Evolutionary conservation across 1,140 invertebrate species (phyloP).

Genomic region (Protaetia brevitarsis): DNA sequence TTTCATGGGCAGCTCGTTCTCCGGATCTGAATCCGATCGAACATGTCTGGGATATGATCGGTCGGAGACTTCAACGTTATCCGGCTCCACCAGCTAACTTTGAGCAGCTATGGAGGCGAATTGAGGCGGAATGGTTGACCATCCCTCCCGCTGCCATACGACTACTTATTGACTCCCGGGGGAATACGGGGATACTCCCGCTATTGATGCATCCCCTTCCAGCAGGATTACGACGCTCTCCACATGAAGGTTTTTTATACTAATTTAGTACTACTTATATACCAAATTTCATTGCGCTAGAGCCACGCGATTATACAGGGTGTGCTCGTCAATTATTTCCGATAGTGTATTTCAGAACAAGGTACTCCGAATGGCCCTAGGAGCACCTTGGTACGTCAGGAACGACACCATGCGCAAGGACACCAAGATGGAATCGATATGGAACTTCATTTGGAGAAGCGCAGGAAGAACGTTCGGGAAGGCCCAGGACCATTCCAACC

Average conservation of each 20-base stretch:
- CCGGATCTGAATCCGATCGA: too few species aligned
- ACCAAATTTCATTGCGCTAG: slow-evolving; percentile 11
- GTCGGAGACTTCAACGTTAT: slow-evolving; percentile 1
- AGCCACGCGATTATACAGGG: background rate
- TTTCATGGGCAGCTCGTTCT: too few species aligned
- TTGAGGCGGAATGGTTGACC: background rate
- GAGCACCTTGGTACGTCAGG: too few species aligned
- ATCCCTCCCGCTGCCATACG: background rate
- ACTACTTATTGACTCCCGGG: background rate
- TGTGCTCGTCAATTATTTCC: too few species aligned
- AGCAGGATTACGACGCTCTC: background rate
- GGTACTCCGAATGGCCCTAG: too few species aligned
- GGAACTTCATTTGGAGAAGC: too few species aligned
- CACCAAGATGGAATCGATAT: too few species aligned
- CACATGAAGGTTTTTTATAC: background rate
- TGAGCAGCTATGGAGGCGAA: slow-evolving; percentile 6
- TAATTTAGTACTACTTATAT: background rate
- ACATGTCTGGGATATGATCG: too few species aligned
- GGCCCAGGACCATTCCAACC: too few species aligned
- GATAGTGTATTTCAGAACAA: too few species aligned
- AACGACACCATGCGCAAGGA: too few species aligned
- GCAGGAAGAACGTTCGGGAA: too few species aligned
- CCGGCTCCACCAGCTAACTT: background rate
- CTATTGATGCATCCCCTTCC: background rate
- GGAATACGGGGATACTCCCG: background rate